Conservation (phyloP, 1,140 invertebrate genomes). For the Prorops nasuta region DNA sequence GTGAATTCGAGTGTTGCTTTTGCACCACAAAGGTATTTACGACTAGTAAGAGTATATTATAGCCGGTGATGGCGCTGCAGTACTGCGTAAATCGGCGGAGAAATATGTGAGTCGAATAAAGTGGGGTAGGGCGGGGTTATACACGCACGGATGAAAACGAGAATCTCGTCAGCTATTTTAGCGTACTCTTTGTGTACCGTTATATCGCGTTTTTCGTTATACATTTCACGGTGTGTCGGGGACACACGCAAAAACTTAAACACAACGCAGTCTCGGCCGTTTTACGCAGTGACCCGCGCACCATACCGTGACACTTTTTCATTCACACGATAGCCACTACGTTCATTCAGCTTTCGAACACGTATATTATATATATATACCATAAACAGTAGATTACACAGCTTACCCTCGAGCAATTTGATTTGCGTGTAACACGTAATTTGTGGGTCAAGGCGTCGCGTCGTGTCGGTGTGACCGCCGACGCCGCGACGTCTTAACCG, state of each 20-base stretch:
- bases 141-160: too few relatives aligned
- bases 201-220: too few relatives aligned
- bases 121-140: too few relatives aligned
- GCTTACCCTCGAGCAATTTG: slow-evolving; percentile 6
- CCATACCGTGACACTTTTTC: neutral
- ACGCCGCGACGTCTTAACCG: slow-evolving; percentile 7
- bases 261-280: neutral
- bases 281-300: neutral
- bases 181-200: too few relatives aligned
- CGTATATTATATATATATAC: too few relatives aligned
- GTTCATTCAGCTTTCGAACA: slow-evolving; percentile 22
- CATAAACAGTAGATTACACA: too few relatives aligned
- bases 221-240: too few relatives aligned
- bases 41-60: too few relatives aligned
- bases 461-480: slow-evolving; percentile 7
- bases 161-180: too few relatives aligned
- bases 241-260: slow-evolving; percentile 7
- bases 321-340: slow-evolving; percentile 13
- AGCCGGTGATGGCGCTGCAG: too few relatives aligned
- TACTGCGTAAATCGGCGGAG: too few relatives aligned
- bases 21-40: slow-evolving; percentile 87
- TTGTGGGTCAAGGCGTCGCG: slow-evolving; percentile 17
- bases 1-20: slow-evolving; percentile 94
- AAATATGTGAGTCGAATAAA: too few relatives aligned
- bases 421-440: slow-evolving; percentile 18